Evolutionary conservation across 1,140 invertebrate species (phyloP).

Genomic region (Aphelenchoides besseyi): DNA sequence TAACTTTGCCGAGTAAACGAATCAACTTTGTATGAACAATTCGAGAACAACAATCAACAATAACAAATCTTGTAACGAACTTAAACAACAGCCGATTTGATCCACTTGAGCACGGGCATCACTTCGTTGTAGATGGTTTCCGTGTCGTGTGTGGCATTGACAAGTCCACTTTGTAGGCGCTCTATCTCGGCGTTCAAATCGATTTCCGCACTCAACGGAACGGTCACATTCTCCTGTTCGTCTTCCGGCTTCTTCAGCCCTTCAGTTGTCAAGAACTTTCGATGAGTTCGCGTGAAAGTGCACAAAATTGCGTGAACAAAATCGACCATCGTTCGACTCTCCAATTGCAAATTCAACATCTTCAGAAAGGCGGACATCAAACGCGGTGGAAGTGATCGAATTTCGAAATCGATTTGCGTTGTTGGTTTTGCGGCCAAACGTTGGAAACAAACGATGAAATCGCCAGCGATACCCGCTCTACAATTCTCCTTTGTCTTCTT

Average conservation of each 20-base stretch:
- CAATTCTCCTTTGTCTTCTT: constrained; percentile 33
- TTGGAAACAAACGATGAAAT: constrained; percentile 64
- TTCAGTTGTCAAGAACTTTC: not conserved
- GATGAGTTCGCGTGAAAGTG: not conserved
- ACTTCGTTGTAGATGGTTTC: constrained; percentile 9
- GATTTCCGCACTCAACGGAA: not conserved
- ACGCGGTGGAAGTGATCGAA: constrained; percentile 73
- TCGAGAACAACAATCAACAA: not conserved
- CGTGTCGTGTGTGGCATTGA: not conserved
- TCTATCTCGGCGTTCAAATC: not conserved
- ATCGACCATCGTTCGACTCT: constrained; percentile 80
- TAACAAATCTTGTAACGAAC: not conserved
- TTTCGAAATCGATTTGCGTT: constrained; percentile 83
- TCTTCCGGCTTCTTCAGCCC: not conserved
- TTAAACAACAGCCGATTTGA: constrained; percentile 18
- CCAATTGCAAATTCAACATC: constrained; percentile 73
- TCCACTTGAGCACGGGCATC: constrained; percentile 13
- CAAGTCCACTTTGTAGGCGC: not conserved
- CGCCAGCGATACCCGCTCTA: constrained; percentile 27
- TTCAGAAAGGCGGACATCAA: constrained; percentile 77
- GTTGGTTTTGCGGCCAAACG: constrained; percentile 77
- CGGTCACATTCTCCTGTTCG: not conserved
- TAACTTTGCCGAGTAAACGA: not conserved
- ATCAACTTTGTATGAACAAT: not conserved
- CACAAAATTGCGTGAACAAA: constrained; percentile 66